Evolutionary conservation across 2,113 vertebrate species (phyloP).

Genomic region (Sander vitreus): DNA sequence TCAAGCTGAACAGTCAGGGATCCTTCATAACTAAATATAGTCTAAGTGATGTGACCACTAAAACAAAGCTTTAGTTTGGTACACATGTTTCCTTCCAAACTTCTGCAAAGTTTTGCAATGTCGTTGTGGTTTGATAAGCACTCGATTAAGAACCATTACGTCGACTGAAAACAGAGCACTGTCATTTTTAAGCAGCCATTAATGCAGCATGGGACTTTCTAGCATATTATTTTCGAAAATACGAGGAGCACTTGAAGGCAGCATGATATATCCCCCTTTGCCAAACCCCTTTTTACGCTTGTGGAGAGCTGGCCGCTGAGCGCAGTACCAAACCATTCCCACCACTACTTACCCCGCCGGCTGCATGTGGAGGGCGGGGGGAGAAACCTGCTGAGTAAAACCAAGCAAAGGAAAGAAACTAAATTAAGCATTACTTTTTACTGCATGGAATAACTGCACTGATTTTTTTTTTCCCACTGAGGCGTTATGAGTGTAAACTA

Average conservation of each 20-base stretch:
- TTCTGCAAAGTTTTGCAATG: too few species aligned
- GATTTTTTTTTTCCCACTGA: not conserved
- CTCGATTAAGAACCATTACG: too few species aligned
- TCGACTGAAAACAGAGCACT: too few species aligned
- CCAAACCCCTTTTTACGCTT: conserved; percentile 48
- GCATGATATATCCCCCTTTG: conserved; percentile 32
- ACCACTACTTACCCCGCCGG: conserved; percentile 37
- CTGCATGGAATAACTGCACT: not conserved
- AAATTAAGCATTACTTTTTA: not conserved
- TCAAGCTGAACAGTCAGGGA: not conserved
- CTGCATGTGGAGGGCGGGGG: conserved; percentile 55
- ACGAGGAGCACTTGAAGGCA: conserved; percentile 48
- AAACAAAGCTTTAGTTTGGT: too few species aligned
- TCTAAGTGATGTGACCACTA: not conserved
- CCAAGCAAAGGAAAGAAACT: not conserved
- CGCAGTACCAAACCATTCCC: not conserved
- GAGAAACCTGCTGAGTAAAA: conserved; percentile 22
- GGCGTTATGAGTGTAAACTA: not conserved
- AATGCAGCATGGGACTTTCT: too few species aligned
- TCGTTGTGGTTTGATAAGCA: too few species aligned
- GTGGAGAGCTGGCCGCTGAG: conserved; percentile 20
- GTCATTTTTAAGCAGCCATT: too few species aligned
- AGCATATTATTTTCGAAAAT: not conserved
- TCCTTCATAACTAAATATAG: not conserved
- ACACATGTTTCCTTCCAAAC: too few species aligned